Evolutionary conservation across 2,888 invertebrate species (phyloP).

Genomic region (Ecdyonurus torrentis): DNA sequence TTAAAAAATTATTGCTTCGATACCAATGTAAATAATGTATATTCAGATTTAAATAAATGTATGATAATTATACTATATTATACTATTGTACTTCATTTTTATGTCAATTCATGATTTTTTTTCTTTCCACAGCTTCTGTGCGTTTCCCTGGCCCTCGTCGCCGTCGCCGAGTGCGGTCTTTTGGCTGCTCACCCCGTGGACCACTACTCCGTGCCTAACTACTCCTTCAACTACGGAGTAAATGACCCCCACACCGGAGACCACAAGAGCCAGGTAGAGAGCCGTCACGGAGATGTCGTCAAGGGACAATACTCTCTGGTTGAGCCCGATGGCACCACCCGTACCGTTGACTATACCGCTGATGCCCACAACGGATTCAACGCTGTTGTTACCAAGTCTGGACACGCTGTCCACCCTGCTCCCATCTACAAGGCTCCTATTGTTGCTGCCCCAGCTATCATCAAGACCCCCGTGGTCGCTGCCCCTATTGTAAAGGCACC

Average conservation of each 20-base stretch:
- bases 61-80: no score
- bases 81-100: no score
- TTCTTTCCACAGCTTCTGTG: background rate
- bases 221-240: slow-evolving; percentile 1
- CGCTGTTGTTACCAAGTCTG: background rate
- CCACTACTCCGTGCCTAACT: background rate
- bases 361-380: slow-evolving; percentile 1
- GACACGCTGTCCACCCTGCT: slow-evolving; percentile 2
- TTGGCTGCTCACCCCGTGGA: background rate
- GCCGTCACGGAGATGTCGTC: background rate
- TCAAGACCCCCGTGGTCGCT: background rate
- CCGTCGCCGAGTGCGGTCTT: background rate
- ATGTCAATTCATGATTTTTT: no score
- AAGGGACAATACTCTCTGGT: slow-evolving; percentile 2
- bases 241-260: slow-evolving; percentile 2
- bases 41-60: no score
- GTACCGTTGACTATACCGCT: slow-evolving; percentile 1
- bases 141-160: background rate
- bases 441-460: background rate
- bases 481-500: background rate
- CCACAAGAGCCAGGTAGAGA: background rate
- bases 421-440: background rate
- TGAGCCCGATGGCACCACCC: slow-evolving; percentile 1
- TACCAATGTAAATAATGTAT: no score
- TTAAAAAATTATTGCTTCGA: no score